These are phyloP conservation scores for Pontoporia blainvillei DNA, from an alignment of 2,113 vertebrate species.

Conservation along the genomic window DNA sequence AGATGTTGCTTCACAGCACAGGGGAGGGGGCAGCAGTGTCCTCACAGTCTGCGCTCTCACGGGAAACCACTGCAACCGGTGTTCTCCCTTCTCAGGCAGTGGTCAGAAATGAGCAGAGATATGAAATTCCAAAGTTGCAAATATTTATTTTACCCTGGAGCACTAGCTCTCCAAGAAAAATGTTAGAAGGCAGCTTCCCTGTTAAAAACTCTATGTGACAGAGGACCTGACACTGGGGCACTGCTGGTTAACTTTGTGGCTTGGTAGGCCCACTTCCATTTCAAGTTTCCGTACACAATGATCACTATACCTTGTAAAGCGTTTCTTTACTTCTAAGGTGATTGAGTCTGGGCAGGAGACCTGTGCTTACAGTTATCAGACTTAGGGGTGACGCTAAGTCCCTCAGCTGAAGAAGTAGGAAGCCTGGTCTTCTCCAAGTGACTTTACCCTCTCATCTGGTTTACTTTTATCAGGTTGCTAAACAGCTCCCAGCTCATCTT, in stretches of 20 bases:
- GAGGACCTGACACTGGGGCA: not conserved
- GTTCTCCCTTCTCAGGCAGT: not conserved
- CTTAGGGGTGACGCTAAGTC: too few relatives aligned
- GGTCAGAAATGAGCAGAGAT: not conserved
- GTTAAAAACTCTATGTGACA: not conserved
- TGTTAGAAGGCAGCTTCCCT: not conserved
- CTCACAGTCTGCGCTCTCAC: not conserved
- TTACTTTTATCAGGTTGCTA: not conserved
- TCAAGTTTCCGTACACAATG: rapidly evolving
- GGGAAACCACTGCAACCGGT: not conserved
- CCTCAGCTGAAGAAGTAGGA: not conserved
- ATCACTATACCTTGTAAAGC: rapidly evolving
- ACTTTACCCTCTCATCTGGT: not conserved
- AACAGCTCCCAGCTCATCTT: not conserved
- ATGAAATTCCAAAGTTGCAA: not conserved
- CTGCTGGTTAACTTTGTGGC: not conserved
- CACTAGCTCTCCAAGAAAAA: not conserved
- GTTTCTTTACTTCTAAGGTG: not conserved
- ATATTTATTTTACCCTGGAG: not conserved
- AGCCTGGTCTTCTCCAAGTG: not conserved
- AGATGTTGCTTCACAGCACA: not conserved
- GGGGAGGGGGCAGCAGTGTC: not conserved
- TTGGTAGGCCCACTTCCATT: not conserved
- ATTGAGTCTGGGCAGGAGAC: not conserved
- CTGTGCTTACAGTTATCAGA: too few relatives aligned